Base-by-base conservation (phyloP, 2,797 vertebrate genomes). In the Gobionotothen gibberifrons region DNA sequence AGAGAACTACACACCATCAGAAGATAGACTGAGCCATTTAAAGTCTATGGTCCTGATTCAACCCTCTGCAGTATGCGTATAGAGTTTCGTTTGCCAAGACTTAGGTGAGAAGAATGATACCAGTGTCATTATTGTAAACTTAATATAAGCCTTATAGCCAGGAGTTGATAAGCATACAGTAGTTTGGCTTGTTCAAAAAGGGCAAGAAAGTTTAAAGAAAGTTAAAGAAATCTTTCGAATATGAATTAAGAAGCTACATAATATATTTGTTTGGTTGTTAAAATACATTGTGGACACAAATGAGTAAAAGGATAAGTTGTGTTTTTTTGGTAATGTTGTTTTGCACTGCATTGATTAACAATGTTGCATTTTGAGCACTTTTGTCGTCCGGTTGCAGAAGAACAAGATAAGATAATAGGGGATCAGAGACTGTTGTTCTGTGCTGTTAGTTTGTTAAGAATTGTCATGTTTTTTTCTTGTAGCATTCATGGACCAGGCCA, bases 91-190 rank as follows among this genome's bases (percentile, higher is more conserved):
- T n/a, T 65, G 21, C 14, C 15, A 47, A 49, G 19, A 63, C 16
- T 69, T 63, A 5, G 15, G 70, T 42, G 21, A 56, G 39, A 69
- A 53, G n/a, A 49, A 67, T 39, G 15, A 57, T 44, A 43, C 5
- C 19, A n/a, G 22, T n/a, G 15, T 19, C 2, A 61, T 69, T 43
- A 17, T 22, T 40, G 36, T 12, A 57, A 8, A 16, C 22, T 56
- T 55, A 62, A 69, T 44, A 40, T 17, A n/a, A 21, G 22, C 14
- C 55, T 32, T 53, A 61, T 2, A 71, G 36, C 40, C 21, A 72
- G 0, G 3, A 36, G 58, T 15, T 3, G 2, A 5, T 70, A 42
- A 53, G 60, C 12, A 29, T 4, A 53, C 60, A 9, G 29, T 4
- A 53, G 55, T 39, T 19, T 46, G 29, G 19, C 10, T n/a, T 61